These are phyloP conservation scores for Gymnosoma rotundatum DNA, from an alignment of 2,888 invertebrate genomes.

Conservation along the genomic window DNA sequence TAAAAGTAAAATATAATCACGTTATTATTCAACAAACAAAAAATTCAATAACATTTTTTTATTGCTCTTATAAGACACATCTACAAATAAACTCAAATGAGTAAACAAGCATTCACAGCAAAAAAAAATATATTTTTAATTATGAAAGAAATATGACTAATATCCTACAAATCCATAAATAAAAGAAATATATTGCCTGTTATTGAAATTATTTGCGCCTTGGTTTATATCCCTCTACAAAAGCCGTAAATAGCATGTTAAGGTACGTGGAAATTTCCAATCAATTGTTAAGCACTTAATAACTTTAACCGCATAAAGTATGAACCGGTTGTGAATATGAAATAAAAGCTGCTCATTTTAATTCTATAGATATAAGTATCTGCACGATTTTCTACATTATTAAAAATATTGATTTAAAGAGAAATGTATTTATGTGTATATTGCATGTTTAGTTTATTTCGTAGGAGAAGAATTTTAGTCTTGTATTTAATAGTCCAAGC, in stretches of 20 bases:
- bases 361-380: no score
- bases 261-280: neutral
- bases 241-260: slow-evolving; percentile 6
- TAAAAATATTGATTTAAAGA: neutral
- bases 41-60: neutral
- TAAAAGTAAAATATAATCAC: no score
- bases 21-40: no score
- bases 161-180: neutral
- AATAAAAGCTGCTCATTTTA: neutral
- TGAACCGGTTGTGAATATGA: neutral
- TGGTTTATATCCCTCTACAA: slow-evolving; percentile 19
- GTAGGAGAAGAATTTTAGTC: no score
- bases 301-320: neutral
- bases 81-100: neutral
- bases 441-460: no score
- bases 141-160: slow-evolving; percentile 13
- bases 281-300: neutral
- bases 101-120: neutral
- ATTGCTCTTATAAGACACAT: neutral
- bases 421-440: neutral
- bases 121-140: neutral
- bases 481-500: no score
- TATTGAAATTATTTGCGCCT: slow-evolving; percentile 13
- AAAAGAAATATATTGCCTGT: slow-evolving; percentile 10
- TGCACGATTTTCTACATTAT: neutral